Conservation (phyloP, 2,888 invertebrate genomes). For the Ectemnius lituratus region DNA sequence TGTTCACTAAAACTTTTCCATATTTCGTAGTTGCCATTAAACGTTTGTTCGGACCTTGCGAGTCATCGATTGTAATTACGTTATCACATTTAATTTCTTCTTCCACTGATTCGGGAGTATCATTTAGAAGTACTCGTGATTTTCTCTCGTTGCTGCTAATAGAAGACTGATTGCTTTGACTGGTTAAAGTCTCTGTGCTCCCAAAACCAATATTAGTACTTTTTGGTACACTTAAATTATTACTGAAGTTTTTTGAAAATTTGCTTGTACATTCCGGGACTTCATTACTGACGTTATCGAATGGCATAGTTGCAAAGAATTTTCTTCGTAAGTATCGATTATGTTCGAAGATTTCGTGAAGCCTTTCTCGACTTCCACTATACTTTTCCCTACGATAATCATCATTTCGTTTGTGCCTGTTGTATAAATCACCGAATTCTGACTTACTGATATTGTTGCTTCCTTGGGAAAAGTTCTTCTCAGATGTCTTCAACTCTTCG, state of each 20-base stretch:
- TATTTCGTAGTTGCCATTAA: constrained; percentile 8
- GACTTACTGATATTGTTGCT: neutral
- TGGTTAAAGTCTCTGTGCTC: constrained; percentile 74
- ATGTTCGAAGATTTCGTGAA: constrained; percentile 75
- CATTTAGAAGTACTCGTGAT: constrained; percentile 64
- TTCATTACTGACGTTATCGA: neutral
- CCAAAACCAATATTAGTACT: constrained; percentile 65
- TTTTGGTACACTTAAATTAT: constrained; percentile 11
- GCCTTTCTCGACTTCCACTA: constrained; percentile 69
- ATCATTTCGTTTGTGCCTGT: neutral
- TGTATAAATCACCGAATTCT: neutral
- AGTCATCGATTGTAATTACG: neutral
- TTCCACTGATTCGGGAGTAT: constrained; percentile 60
- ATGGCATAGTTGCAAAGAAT: constrained; percentile 68
- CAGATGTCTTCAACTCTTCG: neutral
- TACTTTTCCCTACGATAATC: constrained; percentile 35
- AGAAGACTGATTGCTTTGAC: constrained; percentile 74
- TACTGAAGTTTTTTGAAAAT: constrained; percentile 4
- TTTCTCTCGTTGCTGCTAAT: constrained; percentile 70
- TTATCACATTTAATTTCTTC: constrained; percentile 12
- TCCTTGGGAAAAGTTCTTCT: neutral
- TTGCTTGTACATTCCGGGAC: neutral
- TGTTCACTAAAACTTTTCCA: constrained; percentile 38
- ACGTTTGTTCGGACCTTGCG: neutral
- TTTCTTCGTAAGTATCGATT: constrained; percentile 71